These are phyloP conservation scores for Carterocephalus palaemon DNA, from an alignment of 2,888 invertebrate species.

Conservation along the genomic window DNA sequence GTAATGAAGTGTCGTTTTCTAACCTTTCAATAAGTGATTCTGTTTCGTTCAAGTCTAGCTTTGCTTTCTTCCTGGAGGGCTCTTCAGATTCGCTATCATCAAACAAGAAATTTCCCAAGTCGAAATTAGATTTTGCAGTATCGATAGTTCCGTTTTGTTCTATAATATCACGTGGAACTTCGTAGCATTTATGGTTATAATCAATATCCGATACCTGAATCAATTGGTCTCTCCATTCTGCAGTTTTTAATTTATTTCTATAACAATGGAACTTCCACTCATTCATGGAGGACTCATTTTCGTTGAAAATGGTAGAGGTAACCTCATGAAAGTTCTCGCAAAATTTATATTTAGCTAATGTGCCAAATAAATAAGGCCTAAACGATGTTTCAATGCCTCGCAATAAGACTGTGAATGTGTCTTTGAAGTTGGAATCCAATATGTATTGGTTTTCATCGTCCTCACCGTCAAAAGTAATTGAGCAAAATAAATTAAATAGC, in stretches of 20 bases:
- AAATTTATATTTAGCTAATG: constrained; percentile 26
- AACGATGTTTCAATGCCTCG: constrained; percentile 30
- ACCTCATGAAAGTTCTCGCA: constrained; percentile 28
- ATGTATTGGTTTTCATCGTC: constrained; percentile 37
- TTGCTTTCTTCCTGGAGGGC: constrained; percentile 55
- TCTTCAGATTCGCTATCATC: constrained; percentile 46
- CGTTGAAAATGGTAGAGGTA: constrained; percentile 17
- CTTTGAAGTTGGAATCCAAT: constrained; percentile 34
- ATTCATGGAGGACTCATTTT: constrained; percentile 36
- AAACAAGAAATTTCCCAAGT: constrained; percentile 55
- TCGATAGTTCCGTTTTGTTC: constrained; percentile 7
- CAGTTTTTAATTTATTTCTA: constrained; percentile 5
- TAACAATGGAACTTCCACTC: constrained; percentile 36
- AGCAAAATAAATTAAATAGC: constrained; percentile 46
- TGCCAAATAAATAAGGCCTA: constrained; percentile 33
- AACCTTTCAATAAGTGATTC: constrained; percentile 48
- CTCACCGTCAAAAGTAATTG: constrained; percentile 36
- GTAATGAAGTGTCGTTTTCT: constrained; percentile 45
- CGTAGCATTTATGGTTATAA: constrained; percentile 49
- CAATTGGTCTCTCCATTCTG: constrained; percentile 32
- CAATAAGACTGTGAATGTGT: constrained; percentile 36
- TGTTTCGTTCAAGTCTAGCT: constrained; percentile 42
- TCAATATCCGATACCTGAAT: constrained; percentile 27
- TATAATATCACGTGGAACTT: constrained; percentile 16
- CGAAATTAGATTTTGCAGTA: constrained; percentile 47